Evolutionary conservation across 2,888 invertebrate species (phyloP).

Genomic region (Platynereis dumerilii): DNA sequence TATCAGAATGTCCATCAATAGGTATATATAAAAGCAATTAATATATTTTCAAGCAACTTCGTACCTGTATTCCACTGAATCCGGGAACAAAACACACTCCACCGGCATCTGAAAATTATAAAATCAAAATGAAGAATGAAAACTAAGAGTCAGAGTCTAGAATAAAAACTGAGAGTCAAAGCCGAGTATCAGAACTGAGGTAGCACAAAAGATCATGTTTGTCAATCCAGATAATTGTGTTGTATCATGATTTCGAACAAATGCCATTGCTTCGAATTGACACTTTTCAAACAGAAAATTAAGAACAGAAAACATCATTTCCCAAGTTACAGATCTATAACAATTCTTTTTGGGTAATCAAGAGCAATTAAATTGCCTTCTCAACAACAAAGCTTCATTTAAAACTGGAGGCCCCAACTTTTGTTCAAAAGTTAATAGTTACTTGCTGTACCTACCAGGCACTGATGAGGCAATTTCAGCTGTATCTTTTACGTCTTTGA

Average conservation of each 20-base stretch:
- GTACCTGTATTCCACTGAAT: constrained; percentile 85
- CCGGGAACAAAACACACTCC: constrained; percentile 98
- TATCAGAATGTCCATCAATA: too few relatives aligned
- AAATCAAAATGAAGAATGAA: constrained; percentile 31
- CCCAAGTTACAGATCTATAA: constrained; percentile 35
- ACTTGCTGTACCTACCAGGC: constrained; percentile 68
- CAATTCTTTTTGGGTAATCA: too few relatives aligned
- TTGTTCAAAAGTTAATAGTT: too few relatives aligned
- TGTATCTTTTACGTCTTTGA: constrained; percentile 75
- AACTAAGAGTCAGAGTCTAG: too few relatives aligned
- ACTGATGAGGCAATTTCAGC: constrained; percentile 40
- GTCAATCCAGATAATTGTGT: neutral
- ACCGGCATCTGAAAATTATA: constrained; percentile 80
- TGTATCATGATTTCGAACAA: too few relatives aligned
- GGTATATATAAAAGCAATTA: too few relatives aligned
- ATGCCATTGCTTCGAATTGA: neutral
- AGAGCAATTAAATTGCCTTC: too few relatives aligned
- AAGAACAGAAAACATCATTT: neutral
- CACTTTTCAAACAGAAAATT: neutral
- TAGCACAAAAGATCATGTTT: neutral
- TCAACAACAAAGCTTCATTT: too few relatives aligned
- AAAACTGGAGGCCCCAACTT: too few relatives aligned
- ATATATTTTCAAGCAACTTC: too few relatives aligned
- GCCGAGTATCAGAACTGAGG: too few relatives aligned
- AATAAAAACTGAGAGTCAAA: too few relatives aligned